phyloP scores from a whole-genome alignment of 2,888 invertebrate genomes.

The Synergus japonicus region DNA sequence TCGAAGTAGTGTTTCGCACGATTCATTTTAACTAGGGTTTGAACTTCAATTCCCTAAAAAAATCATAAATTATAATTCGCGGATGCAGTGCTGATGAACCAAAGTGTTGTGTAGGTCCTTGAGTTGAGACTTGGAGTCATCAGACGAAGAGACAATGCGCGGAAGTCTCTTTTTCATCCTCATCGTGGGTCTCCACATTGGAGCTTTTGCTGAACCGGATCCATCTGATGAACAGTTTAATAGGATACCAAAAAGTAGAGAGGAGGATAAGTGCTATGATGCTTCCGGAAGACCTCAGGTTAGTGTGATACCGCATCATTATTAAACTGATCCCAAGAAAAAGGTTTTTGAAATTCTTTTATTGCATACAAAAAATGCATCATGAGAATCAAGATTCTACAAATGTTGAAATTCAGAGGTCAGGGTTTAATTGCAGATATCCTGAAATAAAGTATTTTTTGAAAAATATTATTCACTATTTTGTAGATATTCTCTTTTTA shows the following conservation, averaged over 20 bases:
- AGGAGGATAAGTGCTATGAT: slow-evolving; percentile 74
- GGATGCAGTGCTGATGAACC: slow-evolving; percentile 46
- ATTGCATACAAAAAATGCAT: too few species aligned
- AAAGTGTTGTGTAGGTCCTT: slow-evolving; percentile 41
- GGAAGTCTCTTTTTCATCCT: slow-evolving; percentile 14
- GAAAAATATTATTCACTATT: background rate
- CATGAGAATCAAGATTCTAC: too few species aligned
- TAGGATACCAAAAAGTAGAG: slow-evolving; percentile 63
- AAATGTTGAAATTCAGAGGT: too few species aligned
- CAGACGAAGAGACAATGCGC: slow-evolving; percentile 38
- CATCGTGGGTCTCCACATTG: slow-evolving; percentile 39
- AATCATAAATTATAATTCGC: background rate
- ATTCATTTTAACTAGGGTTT: background rate
- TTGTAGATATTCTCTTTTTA: background rate
- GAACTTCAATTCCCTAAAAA: background rate
- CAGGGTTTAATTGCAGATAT: background rate
- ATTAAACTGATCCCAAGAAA: too few species aligned
- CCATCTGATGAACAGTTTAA: slow-evolving; percentile 67
- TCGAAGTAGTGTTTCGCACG: slow-evolving; percentile 1
- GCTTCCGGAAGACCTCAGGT: slow-evolving; percentile 71
- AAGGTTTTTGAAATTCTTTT: too few species aligned
- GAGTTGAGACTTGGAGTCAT: background rate
- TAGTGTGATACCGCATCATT: slow-evolving; percentile 41
- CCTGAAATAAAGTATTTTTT: background rate
- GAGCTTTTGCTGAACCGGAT: slow-evolving; percentile 68